Conservation (phyloP, 2,797 vertebrate genomes). For the Cottoperca gobio region DNA sequence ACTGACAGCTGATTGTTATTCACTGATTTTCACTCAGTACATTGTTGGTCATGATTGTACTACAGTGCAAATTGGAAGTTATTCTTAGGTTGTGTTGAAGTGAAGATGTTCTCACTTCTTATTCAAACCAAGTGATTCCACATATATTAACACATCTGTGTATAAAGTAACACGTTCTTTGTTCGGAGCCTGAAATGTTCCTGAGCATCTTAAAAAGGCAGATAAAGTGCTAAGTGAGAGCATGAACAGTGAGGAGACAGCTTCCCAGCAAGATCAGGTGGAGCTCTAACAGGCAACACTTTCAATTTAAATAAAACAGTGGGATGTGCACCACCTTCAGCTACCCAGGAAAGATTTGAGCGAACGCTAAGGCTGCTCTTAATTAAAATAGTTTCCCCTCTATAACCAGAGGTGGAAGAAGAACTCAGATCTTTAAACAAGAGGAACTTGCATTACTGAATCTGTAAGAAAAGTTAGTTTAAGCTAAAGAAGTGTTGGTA, state of each 20-base stretch:
- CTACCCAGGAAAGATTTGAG: neutral
- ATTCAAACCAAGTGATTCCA: no score
- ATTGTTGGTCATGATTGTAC: neutral
- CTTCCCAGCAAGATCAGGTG: constrained; percentile 17
- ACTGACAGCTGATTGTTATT: constrained; percentile 8
- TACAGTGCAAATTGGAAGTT: neutral
- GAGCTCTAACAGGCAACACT: neutral
- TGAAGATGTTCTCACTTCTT: no score
- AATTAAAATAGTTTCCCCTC: neutral
- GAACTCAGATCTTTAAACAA: no score
- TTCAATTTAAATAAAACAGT: constrained; percentile 17
- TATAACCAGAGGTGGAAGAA: no score
- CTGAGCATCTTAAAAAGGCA: constrained; percentile 2
- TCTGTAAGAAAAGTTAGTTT: no score
- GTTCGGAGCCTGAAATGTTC: constrained; percentile 15
- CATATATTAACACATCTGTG: neutral
- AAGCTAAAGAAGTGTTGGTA: no score
- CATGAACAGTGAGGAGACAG: neutral
- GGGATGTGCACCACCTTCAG: neutral
- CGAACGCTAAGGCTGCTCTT: neutral
- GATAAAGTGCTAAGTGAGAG: constrained; percentile 7
- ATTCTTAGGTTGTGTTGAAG: neutral
- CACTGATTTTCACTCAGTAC: constrained; percentile 2
- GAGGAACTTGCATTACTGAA: no score
- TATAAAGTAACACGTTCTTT: neutral